Conservation (phyloP, 2,888 invertebrate genomes). For the Tanypteryx hageni region DNA sequence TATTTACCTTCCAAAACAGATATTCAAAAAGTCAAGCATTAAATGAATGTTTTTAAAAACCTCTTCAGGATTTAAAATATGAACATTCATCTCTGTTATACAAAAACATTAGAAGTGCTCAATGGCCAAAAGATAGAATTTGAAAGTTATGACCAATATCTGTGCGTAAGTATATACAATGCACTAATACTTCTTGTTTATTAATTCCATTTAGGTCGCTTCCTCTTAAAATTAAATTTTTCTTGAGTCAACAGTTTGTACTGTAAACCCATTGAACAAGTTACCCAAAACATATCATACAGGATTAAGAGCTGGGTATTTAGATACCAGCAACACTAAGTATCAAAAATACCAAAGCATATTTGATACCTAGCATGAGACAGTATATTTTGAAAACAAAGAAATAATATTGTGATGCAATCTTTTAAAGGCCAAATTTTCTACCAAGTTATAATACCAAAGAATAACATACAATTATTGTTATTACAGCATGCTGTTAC, state of each 20-base stretch:
- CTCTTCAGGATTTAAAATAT: not conserved
- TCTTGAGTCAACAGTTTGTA: not conserved
- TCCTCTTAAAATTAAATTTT: not conserved
- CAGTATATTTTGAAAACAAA: no score
- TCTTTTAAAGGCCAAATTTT: no score
- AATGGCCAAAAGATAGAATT: conserved; percentile 2
- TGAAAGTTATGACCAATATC: not conserved
- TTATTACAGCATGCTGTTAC: no score
- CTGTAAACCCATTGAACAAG: not conserved
- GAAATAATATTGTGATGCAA: no score
- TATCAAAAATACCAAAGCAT: not conserved
- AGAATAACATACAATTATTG: no score
- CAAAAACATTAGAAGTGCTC: not conserved
- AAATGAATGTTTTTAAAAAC: not conserved
- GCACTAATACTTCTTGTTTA: not conserved
- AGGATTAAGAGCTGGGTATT: conserved; percentile 18
- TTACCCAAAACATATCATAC: not conserved
- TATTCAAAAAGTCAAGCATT: not conserved
- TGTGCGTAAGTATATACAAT: not conserved
- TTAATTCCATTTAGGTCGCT: not conserved
- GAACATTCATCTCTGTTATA: not conserved
- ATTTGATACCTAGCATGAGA: not conserved
- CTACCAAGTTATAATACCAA: no score
- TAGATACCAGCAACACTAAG: not conserved
- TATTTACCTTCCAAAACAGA: conserved; percentile 28